Evolutionary conservation across 2,888 invertebrate species (phyloP), one percentile per base, ranked within the genome.

Genomic region (Mycalesis mineus): DNA sequence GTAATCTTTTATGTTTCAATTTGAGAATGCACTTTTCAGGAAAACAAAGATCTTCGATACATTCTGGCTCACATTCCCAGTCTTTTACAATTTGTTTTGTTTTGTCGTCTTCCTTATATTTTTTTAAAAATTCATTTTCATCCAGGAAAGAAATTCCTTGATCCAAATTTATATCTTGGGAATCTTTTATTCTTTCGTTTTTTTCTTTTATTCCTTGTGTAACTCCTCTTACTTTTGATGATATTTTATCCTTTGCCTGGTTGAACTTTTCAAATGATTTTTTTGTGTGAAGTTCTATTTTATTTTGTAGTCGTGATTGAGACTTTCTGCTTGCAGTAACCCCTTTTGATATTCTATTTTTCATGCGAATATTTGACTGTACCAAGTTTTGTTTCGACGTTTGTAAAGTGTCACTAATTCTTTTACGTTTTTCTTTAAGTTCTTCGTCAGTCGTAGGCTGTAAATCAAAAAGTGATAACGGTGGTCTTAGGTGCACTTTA

Each of bases 51-150:
- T 61, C 59, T 50, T 62, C 55, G 17, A 56, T 31, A 31, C 68
- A 68, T 53, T 69, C 68, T 17, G 68, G 55, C 37, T 70, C 55
- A 61, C 77, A 77, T 58, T 69, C 67, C 66, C 70, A 72, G 31
- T 74, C 64, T 49, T 72, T 65, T 22, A 68, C 33, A 3, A 58
- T 37, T 36, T 65, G 63, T 60, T 73, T 74, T 59, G 47, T 65
- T 49, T 56, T 69, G n/a, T 72, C 57, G 29, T 73, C 64, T 51
- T 77, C 77, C 60, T 66, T 70, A 57, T 66, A 74, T 45, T 77
- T 61, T 31, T 53, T 58, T 37, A 78, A 51, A 5, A 78, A 80
- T 70, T 82, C 80, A 62, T 75, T 80, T 66, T 60, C 72, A 37
- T 74, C 65, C 49, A 59, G 67, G 47, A 72, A 71, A 14, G 57